These are phyloP conservation scores for Drosophila macrospina DNA, from an alignment of 2,888 invertebrate genomes.

Conservation along the genomic window DNA sequence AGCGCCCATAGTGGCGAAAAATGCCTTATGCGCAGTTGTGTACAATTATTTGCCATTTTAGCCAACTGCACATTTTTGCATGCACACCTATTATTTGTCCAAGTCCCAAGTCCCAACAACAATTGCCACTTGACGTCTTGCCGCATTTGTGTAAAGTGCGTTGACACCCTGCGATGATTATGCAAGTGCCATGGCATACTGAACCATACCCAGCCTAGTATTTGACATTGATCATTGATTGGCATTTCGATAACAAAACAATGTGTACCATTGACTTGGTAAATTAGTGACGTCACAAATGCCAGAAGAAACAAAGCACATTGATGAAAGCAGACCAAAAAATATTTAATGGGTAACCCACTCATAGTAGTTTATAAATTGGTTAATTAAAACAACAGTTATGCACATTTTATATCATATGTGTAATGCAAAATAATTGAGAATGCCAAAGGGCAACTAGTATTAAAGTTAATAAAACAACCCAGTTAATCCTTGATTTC, in stretches of 20 bases:
- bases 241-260: constrained; percentile 1
- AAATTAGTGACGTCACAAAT: background rate
- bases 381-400: no score
- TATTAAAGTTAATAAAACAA: no score
- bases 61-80: constrained; percentile 19
- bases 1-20: constrained; percentile 1
- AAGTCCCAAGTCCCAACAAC: background rate
- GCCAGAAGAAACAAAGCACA: background rate
- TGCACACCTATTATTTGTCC: constrained; percentile 12
- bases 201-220: constrained; percentile 2
- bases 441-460: no score
- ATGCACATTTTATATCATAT: no score
- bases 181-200: constrained; percentile 6
- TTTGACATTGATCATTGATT: constrained; percentile 12
- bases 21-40: background rate
- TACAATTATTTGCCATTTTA: constrained; percentile 16
- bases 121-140: constrained; percentile 15
- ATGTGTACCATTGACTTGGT: background rate
- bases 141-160: constrained; percentile 15
- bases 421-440: no score
- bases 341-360: no score
- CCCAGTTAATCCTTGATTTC: no score
- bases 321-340: background rate
- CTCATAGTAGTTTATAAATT: no score
- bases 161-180: constrained; percentile 18